Evolutionary conservation across 1,140 invertebrate genomes (phyloP).

Genomic region (Drosophila tropicalis): DNA sequence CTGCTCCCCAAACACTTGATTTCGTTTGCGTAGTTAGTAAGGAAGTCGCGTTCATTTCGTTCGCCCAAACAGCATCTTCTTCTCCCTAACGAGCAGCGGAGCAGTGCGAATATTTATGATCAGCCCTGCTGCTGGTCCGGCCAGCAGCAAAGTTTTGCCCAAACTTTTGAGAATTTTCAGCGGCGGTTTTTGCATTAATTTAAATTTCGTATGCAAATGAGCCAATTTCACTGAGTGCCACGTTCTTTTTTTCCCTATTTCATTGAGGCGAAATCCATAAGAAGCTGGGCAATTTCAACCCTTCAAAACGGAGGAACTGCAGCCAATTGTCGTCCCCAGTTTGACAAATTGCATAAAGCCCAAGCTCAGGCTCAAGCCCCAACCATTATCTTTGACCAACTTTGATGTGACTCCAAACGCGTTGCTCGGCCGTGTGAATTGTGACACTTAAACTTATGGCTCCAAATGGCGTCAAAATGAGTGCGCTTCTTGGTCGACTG

Average conservation of each 20-base stretch:
- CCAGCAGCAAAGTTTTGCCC: conserved; percentile 52
- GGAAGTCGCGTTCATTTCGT: conserved; percentile 76
- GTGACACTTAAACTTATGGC: conserved; percentile 40
- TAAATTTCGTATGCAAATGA: conserved; percentile 83
- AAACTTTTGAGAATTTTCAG: conserved; percentile 66
- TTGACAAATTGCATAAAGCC: conserved; percentile 74
- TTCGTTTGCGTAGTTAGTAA: conserved; percentile 79
- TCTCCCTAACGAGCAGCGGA: conserved; percentile 70
- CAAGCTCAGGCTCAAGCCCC: conserved; percentile 21
- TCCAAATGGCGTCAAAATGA: conserved; percentile 69
- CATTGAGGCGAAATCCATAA: conserved; percentile 25
- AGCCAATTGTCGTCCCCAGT: conserved; percentile 50
- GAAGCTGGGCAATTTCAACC: conserved; percentile 50
- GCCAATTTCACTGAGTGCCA: conserved; percentile 80
- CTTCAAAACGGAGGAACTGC: conserved; percentile 48
- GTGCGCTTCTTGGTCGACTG: conserved; percentile 38
- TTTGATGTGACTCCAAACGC: conserved; percentile 22
- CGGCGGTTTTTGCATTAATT: conserved; percentile 81
- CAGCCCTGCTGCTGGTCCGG: conserved; percentile 53
- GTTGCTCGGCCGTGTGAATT: conserved; percentile 45
- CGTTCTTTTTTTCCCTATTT: conserved; percentile 35
- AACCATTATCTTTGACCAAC: conserved; percentile 12
- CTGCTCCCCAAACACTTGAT: conserved; percentile 75
- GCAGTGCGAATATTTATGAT: conserved; percentile 80
- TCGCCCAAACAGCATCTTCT: conserved; percentile 38